A percentile compares a stretch with the other conserved stretches of the same genome.
Evolutionary conservation across 2,113 vertebrate genomes (phyloP).

Genomic region (Colaptes auratus): DNA sequence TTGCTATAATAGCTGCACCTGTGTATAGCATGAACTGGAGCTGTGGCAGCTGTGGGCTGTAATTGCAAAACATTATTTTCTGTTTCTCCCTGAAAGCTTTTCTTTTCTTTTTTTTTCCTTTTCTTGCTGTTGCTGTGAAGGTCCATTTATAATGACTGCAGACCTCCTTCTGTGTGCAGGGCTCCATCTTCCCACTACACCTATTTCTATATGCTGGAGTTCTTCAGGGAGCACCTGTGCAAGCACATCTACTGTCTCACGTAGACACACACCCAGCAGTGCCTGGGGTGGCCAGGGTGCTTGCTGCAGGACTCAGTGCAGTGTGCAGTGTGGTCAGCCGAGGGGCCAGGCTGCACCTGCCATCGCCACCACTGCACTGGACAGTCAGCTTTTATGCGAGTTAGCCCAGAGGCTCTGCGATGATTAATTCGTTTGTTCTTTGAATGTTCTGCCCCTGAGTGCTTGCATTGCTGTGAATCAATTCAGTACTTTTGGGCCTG

Average conservation of each 20-base stretch:
- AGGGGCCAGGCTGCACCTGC: background rate
- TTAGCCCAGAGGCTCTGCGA: background rate
- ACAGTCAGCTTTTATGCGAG: background rate
- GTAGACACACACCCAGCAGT: accelerated
- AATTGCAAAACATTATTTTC: constrained; percentile 85
- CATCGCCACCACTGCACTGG: background rate
- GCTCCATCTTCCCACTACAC: background rate
- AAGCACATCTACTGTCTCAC: accelerated
- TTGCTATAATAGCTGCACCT: constrained; percentile 88
- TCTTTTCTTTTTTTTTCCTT: background rate
- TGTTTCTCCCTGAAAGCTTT: constrained; percentile 83
- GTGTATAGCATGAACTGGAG: constrained; percentile 68
- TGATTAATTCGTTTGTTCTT: constrained; percentile 64
- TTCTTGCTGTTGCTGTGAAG: background rate
- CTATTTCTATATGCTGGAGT: background rate
- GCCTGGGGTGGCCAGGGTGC: accelerated
- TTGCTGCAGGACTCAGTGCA: background rate
- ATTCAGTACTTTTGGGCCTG: constrained; percentile 24
- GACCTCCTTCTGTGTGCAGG: background rate
- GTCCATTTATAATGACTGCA: constrained; percentile 56
- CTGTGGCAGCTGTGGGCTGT: constrained; percentile 76
- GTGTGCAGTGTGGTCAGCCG: background rate
- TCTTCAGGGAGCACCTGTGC: background rate
- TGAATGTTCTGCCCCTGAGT: constrained; percentile 50
- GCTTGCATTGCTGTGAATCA: constrained; percentile 35